Conservation (phyloP, 1,140 invertebrate genomes). For the Conus betulinus region DNA sequence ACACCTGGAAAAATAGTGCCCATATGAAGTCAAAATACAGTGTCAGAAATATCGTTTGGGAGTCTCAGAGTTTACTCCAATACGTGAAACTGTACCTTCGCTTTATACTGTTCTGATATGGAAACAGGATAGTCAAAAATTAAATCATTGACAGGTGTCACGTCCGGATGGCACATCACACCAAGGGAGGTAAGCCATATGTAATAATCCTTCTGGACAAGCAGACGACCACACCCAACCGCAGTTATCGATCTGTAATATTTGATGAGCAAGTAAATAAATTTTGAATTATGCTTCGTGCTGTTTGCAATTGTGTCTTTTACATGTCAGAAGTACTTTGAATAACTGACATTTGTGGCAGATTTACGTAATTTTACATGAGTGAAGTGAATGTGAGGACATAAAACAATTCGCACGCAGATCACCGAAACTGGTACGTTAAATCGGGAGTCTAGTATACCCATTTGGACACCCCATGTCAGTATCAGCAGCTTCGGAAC, state of each 20-base stretch:
- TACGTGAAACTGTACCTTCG: background rate
- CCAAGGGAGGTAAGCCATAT: background rate
- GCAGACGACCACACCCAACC: conserved; percentile 28
- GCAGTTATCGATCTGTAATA: background rate
- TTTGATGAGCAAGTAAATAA: background rate
- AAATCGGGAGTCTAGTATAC: background rate
- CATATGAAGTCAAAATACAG: background rate
- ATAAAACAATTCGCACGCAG: background rate
- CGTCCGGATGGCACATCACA: background rate
- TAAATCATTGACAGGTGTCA: background rate
- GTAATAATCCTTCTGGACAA: background rate
- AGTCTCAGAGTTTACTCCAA: background rate
- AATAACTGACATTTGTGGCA: too few species aligned
- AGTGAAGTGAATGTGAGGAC: background rate
- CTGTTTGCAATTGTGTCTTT: too few species aligned
- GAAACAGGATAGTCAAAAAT: background rate
- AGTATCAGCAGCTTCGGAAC: too few species aligned
- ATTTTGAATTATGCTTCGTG: too few species aligned
- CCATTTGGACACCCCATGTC: too few species aligned
- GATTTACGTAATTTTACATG: too few species aligned
- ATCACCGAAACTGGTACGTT: background rate
- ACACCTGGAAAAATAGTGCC: conserved; percentile 15
- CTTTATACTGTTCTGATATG: background rate
- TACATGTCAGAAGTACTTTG: too few species aligned
- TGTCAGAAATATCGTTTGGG: background rate